Conservation (phyloP, 2,888 invertebrate genomes). For the Coelinius sp. region DNA sequence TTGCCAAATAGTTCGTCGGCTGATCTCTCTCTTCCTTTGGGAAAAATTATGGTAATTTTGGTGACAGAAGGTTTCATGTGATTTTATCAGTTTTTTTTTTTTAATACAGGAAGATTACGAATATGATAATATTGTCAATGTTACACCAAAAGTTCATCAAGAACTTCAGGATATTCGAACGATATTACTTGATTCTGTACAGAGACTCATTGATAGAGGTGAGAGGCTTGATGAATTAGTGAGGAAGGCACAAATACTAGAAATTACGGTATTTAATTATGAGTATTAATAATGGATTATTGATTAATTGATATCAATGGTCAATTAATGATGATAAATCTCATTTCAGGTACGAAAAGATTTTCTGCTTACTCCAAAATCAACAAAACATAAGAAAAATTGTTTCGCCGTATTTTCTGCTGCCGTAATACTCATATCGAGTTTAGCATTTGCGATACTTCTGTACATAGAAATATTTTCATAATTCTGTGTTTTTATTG, state of each 20-base stretch:
- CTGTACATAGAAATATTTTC: constrained; percentile 42
- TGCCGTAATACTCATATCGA: constrained; percentile 40
- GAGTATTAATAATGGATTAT: neutral
- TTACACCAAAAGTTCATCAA: constrained; percentile 47
- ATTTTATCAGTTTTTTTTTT: no score
- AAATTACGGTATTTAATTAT: constrained; percentile 54
- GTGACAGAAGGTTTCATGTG: no score
- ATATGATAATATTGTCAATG: constrained; percentile 25
- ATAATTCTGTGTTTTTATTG: neutral
- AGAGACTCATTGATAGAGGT: constrained; percentile 58
- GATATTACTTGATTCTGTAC: constrained; percentile 55
- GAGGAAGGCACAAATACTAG: constrained; percentile 56
- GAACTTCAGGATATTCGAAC: constrained; percentile 56
- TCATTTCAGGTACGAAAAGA: constrained; percentile 52
- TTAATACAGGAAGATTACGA: constrained; percentile 51
- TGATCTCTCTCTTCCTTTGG: constrained; percentile 55
- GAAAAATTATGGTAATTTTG: constrained; percentile 55
- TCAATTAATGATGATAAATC: neutral
- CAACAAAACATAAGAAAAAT: constrained; percentile 43
- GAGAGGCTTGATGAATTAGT: constrained; percentile 59
- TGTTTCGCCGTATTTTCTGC: constrained; percentile 32
- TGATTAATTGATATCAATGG: neutral
- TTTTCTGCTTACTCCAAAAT: constrained; percentile 47
- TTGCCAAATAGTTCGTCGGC: constrained; percentile 45
- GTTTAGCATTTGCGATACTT: constrained; percentile 44